phyloP scores from a whole-genome alignment of 1,140 invertebrate genomes.

The Asbolus verrucosus region DNA sequence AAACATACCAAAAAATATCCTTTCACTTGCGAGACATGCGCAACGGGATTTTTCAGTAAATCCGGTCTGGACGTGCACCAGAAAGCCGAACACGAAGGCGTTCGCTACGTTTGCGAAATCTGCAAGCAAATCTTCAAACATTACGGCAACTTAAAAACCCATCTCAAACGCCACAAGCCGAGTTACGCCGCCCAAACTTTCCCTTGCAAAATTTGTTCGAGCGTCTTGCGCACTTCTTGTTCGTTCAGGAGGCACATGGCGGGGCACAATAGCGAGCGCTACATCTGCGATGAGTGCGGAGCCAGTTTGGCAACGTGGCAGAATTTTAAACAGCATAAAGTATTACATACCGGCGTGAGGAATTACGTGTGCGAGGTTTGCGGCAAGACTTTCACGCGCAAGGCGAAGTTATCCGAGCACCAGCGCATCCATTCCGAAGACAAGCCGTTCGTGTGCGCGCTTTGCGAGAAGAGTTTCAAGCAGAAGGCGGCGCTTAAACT shows the following conservation, averaged over 20 bases:
- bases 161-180: constrained; percentile 1
- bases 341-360: constrained; percentile 79
- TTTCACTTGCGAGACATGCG: background rate
- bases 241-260: background rate
- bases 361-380: constrained; percentile 37
- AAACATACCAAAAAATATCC: background rate
- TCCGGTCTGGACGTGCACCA: background rate
- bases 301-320: constrained; percentile 20
- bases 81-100: background rate
- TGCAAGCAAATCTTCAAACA: background rate
- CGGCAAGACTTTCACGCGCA: constrained; percentile 38
- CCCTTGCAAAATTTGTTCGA: constrained; percentile 9
- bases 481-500: constrained; percentile 67
- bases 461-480: constrained; percentile 79
- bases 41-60: background rate
- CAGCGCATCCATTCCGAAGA: constrained; percentile 43
- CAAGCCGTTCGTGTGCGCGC: constrained; percentile 80
- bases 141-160: background rate
- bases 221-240: background rate
- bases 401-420: constrained; percentile 10
- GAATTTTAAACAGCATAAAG: constrained; percentile 72
- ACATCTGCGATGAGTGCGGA: constrained; percentile 46
- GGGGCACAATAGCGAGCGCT: background rate
- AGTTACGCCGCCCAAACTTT: background rate
- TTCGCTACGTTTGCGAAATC: background rate